Conservation (phyloP, 2,113 vertebrate species). For the Lampris incognitus region DNA sequence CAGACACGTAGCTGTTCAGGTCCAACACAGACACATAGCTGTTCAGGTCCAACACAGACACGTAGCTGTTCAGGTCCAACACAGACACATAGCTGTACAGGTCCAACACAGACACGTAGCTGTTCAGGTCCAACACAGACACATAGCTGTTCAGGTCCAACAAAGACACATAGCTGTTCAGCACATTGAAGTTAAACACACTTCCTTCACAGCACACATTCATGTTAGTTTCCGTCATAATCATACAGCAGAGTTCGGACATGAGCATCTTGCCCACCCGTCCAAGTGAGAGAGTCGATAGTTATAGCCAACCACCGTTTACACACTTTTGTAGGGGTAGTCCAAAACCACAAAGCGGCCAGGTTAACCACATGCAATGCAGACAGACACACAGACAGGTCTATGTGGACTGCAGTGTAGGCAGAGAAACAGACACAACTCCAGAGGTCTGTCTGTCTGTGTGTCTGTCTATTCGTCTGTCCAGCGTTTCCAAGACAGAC, state of each 20-base stretch:
- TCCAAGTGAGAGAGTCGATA: background rate
- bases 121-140: too few relatives aligned
- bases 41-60: too few relatives aligned
- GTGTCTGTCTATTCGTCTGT: slow-evolving; percentile 85
- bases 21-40: too few relatives aligned
- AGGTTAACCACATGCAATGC: slow-evolving; percentile 71
- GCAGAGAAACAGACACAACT: slow-evolving; percentile 82
- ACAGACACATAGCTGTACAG: too few relatives aligned
- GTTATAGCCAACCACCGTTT: slow-evolving; percentile 30
- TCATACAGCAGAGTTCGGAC: background rate
- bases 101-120: too few relatives aligned
- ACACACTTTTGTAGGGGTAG: slow-evolving; percentile 47
- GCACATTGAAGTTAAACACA: too few relatives aligned
- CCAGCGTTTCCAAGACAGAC: slow-evolving; percentile 81
- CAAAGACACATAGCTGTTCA: too few relatives aligned
- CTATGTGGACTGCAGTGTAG: slow-evolving; percentile 76
- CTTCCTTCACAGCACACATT: too few relatives aligned
- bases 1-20: too few relatives aligned
- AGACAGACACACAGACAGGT: slow-evolving; percentile 86
- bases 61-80: too few relatives aligned
- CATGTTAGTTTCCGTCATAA: too few relatives aligned
- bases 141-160: too few relatives aligned
- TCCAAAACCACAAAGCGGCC: slow-evolving; percentile 49
- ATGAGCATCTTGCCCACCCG: background rate
- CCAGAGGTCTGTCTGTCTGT: slow-evolving; percentile 86